Evolutionary conservation across 2,797 vertebrate genomes (phyloP).

Genomic region (Centropyge bicolor): DNA sequence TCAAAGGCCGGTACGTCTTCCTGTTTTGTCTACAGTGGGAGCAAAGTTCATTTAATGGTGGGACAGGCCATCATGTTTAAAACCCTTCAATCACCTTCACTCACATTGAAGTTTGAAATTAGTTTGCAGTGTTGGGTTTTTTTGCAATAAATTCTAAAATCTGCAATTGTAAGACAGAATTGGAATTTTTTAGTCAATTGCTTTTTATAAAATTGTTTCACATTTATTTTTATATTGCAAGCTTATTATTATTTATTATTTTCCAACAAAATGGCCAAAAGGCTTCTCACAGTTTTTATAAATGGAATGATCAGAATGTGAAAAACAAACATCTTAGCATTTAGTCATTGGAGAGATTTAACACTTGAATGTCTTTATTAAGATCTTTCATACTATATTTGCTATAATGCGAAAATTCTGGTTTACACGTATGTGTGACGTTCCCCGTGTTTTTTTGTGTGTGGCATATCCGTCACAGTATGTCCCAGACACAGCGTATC

Average conservation of each 20-base stretch:
- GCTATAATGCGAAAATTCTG: background rate
- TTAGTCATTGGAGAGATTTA: background rate
- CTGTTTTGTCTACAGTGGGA: conserved; percentile 65
- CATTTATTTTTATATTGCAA: background rate
- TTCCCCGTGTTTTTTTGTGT: background rate
- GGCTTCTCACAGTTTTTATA: background rate
- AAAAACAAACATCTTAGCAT: background rate
- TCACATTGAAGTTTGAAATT: conserved; percentile 4
- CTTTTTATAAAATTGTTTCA: background rate
- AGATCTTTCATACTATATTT: background rate
- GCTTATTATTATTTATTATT: background rate
- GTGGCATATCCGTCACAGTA: background rate
- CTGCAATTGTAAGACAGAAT: background rate
- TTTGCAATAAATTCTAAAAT: background rate
- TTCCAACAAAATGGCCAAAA: background rate
- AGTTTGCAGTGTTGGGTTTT: background rate
- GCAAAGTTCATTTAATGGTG: conserved; percentile 22
- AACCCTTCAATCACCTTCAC: background rate
- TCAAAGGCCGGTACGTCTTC: conserved; percentile 58
- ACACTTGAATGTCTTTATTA: background rate
- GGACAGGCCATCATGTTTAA: conserved; percentile 10
- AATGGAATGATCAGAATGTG: background rate
- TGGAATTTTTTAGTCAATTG: background rate
- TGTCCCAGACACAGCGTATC: background rate
- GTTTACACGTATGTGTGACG: background rate